phyloP scores from a whole-genome alignment of 2,888 invertebrate species.

The Drosophila nigricruria region DNA sequence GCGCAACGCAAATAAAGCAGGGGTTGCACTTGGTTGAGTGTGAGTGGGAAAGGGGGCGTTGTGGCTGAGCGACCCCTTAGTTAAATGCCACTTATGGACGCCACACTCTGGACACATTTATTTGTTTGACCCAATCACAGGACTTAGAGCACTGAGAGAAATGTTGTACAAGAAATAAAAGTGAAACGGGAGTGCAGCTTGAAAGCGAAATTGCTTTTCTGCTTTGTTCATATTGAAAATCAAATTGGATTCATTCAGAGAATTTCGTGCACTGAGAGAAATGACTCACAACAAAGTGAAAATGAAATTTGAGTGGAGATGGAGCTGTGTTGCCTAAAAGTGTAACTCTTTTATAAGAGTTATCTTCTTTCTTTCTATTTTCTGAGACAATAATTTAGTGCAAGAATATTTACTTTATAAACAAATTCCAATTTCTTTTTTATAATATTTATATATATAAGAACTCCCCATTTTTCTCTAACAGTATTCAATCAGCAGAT shows the following conservation, averaged over 20 bases:
- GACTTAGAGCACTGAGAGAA: background rate
- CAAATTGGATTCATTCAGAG: no score
- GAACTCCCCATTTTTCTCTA: background rate
- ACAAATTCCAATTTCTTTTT: no score
- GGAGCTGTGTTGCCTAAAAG: no score
- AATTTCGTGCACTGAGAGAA: background rate
- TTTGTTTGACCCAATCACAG: constrained; percentile 9
- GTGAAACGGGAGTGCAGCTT: background rate
- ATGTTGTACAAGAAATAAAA: background rate
- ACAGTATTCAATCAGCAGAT: constrained; percentile 6
- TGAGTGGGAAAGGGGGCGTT: background rate
- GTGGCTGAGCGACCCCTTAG: constrained; percentile 1
- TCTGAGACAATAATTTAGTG: no score
- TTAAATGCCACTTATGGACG: constrained; percentile 56
- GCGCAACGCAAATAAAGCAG: constrained; percentile 27
- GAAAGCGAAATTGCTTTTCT: background rate
- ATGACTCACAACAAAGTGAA: background rate
- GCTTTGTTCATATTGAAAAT: background rate
- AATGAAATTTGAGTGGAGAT: background rate
- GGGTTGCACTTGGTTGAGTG: constrained; percentile 32
- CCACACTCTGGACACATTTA: constrained; percentile 19
- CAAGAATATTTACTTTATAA: no score
- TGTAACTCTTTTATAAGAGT: no score
- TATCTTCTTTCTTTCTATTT: no score
- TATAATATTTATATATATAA: background rate